phyloP scores from a whole-genome alignment of 92 coral and sea anemone species.

The Paramuricea clavata region DNA sequence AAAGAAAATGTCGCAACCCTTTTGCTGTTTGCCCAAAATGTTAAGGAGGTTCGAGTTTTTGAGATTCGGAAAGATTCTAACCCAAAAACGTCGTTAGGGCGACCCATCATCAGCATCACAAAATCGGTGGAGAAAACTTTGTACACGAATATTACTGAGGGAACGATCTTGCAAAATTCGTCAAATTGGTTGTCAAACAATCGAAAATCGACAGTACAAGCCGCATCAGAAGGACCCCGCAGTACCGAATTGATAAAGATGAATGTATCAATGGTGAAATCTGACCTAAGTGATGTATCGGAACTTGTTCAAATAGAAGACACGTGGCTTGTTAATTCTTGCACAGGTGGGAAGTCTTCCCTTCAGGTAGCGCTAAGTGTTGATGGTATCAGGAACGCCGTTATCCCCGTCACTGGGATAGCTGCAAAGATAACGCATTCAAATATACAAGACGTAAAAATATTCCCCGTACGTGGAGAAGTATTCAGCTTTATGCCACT shows the following conservation, averaged over 20 bases:
- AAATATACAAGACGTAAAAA: conserved; percentile 16
- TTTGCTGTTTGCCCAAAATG: conserved; percentile 78
- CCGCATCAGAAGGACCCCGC: not conserved
- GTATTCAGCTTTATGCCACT: conserved; percentile 84
- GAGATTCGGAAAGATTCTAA: conserved; percentile 56
- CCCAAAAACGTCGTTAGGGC: conserved; percentile 11
- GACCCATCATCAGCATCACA: not conserved
- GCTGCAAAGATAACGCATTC: conserved; percentile 56
- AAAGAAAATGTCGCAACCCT: conserved; percentile 68
- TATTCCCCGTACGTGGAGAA: conserved; percentile 64
- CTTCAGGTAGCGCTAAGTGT: conserved; percentile 67
- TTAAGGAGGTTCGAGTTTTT: conserved; percentile 62
- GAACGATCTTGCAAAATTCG: not conserved
- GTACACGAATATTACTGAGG: conserved; percentile 2
- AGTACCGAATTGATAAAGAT: conserved; percentile 3
- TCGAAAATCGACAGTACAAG: not conserved
- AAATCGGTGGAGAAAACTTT: not conserved
- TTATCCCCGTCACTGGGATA: conserved; percentile 71
- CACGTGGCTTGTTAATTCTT: conserved; percentile 70
- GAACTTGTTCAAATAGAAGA: conserved; percentile 32
- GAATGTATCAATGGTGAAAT: conserved; percentile 45
- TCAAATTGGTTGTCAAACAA: conserved; percentile 1
- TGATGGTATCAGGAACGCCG: conserved; percentile 72
- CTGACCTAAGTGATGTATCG: conserved; percentile 32
- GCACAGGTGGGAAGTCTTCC: conserved; percentile 65